Percentiles rank a stretch among this genome's conserved stretches.
phyloP scores from a whole-genome alignment of 2,888 invertebrate species.

The Caenorhabditis plicata region DNA sequence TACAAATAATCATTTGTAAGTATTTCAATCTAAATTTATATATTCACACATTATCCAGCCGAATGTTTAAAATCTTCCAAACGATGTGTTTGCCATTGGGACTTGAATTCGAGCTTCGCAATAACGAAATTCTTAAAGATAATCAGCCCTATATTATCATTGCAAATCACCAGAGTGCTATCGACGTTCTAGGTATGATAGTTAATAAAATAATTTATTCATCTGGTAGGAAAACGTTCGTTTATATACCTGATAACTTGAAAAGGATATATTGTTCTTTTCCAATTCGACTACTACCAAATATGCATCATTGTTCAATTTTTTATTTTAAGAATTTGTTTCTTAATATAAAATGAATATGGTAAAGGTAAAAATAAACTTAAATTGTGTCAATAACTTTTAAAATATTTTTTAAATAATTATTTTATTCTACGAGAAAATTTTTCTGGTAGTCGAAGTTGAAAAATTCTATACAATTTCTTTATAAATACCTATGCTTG shows the following conservation, averaged over 20 bases:
- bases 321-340: no score
- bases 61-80: slow-evolving; percentile 46
- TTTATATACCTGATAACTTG: no score
- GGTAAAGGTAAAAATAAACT: no score
- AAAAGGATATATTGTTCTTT: no score
- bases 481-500: not conserved
- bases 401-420: no score
- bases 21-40: not conserved
- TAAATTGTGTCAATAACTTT: not conserved
- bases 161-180: slow-evolving; percentile 62
- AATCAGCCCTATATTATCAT: slow-evolving; percentile 57
- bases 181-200: slow-evolving; percentile 59
- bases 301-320: not conserved
- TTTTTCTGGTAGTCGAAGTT: not conserved
- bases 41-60: slow-evolving; percentile 24
- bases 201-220: no score
- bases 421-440: no score
- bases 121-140: slow-evolving; percentile 30
- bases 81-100: slow-evolving; percentile 21
- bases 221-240: no score
- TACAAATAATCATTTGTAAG: slow-evolving; percentile 45
- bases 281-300: no score
- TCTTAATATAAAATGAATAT: no score
- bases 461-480: not conserved
- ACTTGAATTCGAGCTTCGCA: slow-evolving; percentile 30